These are phyloP conservation scores for Apodemia duryi DNA, from an alignment of 2,888 invertebrate species.

Conservation along the genomic window DNA sequence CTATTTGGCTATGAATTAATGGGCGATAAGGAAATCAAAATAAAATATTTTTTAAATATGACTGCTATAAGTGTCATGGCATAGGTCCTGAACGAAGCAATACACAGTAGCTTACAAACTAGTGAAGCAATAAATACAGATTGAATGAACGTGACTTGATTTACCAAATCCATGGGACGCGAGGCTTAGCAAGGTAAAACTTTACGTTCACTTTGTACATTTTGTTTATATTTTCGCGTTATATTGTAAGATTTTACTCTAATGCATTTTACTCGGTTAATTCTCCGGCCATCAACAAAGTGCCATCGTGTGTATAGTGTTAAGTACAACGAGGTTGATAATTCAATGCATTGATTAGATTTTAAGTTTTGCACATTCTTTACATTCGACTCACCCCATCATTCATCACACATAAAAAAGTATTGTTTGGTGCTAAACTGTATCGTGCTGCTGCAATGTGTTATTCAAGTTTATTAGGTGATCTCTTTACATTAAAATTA, in stretches of 20 bases:
- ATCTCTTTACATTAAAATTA: conserved; percentile 68
- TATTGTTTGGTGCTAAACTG: conserved; percentile 49
- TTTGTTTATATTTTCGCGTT: conserved; percentile 60
- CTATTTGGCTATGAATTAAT: neutral
- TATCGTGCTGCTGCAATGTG: conserved; percentile 60
- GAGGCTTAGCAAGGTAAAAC: conserved; percentile 65
- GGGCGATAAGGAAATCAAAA: neutral
- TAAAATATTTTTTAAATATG: neutral
- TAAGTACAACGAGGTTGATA: conserved; percentile 63
- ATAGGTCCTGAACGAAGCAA: conserved; percentile 54
- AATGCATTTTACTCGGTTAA: conserved; percentile 77
- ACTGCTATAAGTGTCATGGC: conserved; percentile 39
- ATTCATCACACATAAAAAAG: conserved; percentile 15
- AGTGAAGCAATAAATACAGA: conserved; percentile 55
- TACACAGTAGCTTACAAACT: conserved; percentile 44
- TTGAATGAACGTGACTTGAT: conserved; percentile 66
- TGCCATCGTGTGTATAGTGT: conserved; percentile 74
- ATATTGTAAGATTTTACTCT: conserved; percentile 63
- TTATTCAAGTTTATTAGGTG: conserved; percentile 56
- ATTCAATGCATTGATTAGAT: conserved; percentile 53
- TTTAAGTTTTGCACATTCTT: conserved; percentile 41
- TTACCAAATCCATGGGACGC: conserved; percentile 73
- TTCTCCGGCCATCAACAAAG: conserved; percentile 78
- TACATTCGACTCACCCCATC: conserved; percentile 24
- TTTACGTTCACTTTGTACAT: conserved; percentile 50